These are phyloP conservation scores for Sphaeridia pumilis DNA, from an alignment of 2,888 invertebrate species.

Conservation along the genomic window DNA sequence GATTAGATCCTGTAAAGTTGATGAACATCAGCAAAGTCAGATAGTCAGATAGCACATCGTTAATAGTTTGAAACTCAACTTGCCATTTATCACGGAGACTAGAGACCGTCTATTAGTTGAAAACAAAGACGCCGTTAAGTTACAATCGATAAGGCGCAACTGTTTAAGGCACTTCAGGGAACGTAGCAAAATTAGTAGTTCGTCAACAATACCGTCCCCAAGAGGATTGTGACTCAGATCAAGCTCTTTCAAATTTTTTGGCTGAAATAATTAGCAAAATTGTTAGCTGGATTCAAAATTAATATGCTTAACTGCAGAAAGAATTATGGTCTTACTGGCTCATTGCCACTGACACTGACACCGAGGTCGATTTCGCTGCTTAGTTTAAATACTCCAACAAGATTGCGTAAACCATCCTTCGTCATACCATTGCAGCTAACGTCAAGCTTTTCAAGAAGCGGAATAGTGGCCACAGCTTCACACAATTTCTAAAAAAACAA, in stretches of 20 bases:
- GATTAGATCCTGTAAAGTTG: conserved; percentile 17
- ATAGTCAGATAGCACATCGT: neutral
- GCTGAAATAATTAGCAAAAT: too few relatives aligned
- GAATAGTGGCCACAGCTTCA: conserved; percentile 18
- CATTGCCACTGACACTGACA: too few relatives aligned
- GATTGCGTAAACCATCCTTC: conserved; percentile 11
- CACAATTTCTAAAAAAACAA: conserved; percentile 18
- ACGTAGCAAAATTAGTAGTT: conserved; percentile 13
- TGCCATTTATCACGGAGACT: conserved; percentile 16
- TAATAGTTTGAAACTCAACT: too few relatives aligned
- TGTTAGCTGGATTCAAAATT: too few relatives aligned
- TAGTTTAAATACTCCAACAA: conserved; percentile 21
- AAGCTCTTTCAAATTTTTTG: conserved; percentile 9
- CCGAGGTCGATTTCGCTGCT: too few relatives aligned
- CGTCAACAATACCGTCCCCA: conserved; percentile 21
- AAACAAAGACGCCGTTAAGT: conserved; percentile 23
- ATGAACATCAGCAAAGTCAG: neutral
- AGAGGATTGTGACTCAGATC: conserved; percentile 29
- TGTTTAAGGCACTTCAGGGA: conserved; percentile 17
- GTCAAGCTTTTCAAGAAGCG: conserved; percentile 21
- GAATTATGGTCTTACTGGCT: too few relatives aligned
- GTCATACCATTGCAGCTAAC: conserved; percentile 32
- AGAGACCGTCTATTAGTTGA: conserved; percentile 14
- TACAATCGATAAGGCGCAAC: conserved; percentile 22
- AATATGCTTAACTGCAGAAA: too few relatives aligned